Evolutionary conservation across 2,113 vertebrate species (phyloP).

Genomic region (Thalassoma bifasciatum): DNA sequence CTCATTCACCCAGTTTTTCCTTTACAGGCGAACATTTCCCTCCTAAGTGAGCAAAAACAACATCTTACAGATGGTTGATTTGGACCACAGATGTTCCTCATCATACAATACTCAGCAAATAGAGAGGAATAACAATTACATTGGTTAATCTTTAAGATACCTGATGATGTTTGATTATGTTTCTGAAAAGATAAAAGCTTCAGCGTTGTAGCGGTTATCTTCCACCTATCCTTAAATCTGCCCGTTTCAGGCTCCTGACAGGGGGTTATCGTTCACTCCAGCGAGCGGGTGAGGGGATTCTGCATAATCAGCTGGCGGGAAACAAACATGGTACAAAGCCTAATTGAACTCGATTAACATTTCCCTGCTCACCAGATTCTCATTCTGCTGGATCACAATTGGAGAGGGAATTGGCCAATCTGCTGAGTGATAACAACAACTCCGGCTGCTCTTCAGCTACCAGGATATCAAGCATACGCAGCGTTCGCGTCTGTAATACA

Average conservation of each 20-base stretch:
- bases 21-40: slow-evolving; percentile 11
- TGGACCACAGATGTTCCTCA: neutral
- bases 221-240: slow-evolving; percentile 50
- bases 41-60: slow-evolving; percentile 9
- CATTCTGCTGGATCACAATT: slow-evolving; percentile 58
- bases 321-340: slow-evolving; percentile 69
- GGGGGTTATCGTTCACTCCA: slow-evolving; percentile 63
- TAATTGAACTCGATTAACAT: slow-evolving; percentile 80
- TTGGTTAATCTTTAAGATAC: too few species aligned
- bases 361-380: slow-evolving; percentile 64
- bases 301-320: slow-evolving; percentile 64
- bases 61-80: slow-evolving; percentile 1
- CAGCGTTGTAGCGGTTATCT: slow-evolving; percentile 39
- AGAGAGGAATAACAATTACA: too few species aligned
- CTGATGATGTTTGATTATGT: too few species aligned
- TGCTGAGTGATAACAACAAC: slow-evolving; percentile 61
- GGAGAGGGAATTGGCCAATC: slow-evolving; percentile 61
- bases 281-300: slow-evolving; percentile 45
- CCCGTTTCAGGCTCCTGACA: slow-evolving; percentile 53
- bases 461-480: slow-evolving; percentile 20
- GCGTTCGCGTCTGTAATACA: neutral
- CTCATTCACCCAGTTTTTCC: slow-evolving; percentile 11
- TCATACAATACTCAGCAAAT: neutral
- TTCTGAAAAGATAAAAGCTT: too few species aligned
- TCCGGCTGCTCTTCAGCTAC: slow-evolving; percentile 26